Evolutionary conservation across 2,888 invertebrate species (phyloP).

Genomic region (Heterodera filipjevi): DNA sequence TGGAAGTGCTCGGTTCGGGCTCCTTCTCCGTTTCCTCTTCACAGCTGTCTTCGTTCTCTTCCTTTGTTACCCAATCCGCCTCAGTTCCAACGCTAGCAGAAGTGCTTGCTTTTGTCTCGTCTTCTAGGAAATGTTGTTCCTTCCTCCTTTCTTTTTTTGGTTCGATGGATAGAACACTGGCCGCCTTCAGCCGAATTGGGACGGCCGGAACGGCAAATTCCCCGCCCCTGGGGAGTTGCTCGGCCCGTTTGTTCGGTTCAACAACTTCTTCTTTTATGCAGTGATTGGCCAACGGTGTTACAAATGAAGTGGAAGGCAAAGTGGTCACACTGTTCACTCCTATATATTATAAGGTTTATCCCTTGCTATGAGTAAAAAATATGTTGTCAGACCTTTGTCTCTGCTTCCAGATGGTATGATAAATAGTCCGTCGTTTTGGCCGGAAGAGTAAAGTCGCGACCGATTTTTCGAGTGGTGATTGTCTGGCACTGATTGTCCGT

Average conservation of each 20-base stretch:
- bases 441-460: not conserved
- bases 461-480: not conserved
- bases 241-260: not conserved
- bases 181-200: not conserved
- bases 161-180: not conserved
- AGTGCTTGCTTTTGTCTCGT: not conserved
- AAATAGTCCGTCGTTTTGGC: not conserved
- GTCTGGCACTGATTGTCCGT: not conserved
- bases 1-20: not conserved
- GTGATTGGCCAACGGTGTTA: not conserved
- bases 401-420: conserved; percentile 1
- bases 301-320: not conserved
- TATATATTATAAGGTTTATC: not conserved
- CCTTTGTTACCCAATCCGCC: not conserved
- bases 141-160: not conserved
- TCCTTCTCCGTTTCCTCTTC: not conserved
- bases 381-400: not conserved
- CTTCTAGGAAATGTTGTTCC: not conserved
- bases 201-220: conserved; percentile 15
- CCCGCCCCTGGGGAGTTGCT: not conserved
- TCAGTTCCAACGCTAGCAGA: not conserved
- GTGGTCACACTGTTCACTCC: not conserved
- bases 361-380: not conserved
- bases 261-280: not conserved
- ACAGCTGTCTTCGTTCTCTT: not conserved